phyloP scores from a whole-genome alignment of 2,113 vertebrate species.

The Lepidiolamprologus cunningtoni region DNA sequence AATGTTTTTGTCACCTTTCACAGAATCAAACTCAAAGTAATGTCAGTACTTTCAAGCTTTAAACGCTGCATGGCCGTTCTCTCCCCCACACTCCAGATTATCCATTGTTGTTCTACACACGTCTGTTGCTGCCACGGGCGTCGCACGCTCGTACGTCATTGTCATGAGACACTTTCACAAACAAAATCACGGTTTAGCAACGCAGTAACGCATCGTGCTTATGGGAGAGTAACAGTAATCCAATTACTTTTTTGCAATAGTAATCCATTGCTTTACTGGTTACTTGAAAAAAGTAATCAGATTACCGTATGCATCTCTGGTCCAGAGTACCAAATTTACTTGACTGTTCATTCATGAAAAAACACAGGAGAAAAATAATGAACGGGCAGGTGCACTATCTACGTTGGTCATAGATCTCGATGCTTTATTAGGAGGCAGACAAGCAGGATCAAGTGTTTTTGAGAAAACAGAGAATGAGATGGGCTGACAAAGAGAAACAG shows the following conservation, averaged over 20 bases:
- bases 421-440: not conserved
- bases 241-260: not conserved
- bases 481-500: not conserved
- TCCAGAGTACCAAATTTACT: not conserved
- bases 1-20: not conserved
- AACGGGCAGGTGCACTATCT: not conserved
- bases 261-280: not conserved
- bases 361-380: not conserved
- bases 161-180: not conserved
- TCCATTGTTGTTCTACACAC: not conserved
- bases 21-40: not conserved
- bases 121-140: not conserved
- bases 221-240: not conserved
- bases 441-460: not conserved
- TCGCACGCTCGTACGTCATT: not conserved
- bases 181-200: not conserved
- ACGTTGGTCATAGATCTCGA: not conserved
- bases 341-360: not conserved
- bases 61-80: not conserved
- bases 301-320: not conserved
- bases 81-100: not conserved
- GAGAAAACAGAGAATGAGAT: not conserved
- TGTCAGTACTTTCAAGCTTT: not conserved
- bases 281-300: not conserved
- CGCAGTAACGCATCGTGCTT: not conserved